Evolutionary conservation across 2,113 vertebrate species (phyloP), one percentile per base, ranked within the genome.

Genomic region (Laterallus jamaicensis): DNA sequence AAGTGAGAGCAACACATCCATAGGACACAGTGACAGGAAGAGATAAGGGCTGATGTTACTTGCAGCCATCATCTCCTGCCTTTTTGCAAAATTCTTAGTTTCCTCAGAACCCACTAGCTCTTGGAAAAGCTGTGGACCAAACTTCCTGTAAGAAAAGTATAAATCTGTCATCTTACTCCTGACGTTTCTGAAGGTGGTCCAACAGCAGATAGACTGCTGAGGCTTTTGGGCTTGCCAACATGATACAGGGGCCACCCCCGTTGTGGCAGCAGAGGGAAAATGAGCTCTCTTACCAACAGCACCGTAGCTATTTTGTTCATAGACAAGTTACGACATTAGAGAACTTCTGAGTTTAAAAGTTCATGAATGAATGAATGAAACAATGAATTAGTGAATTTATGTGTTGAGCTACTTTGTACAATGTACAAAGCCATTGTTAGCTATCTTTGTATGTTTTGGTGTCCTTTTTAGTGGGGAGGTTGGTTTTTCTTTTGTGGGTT

Each of bases 1-100:
- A 1, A 47, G 35, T 0, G 2, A 83, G 28, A 67, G 18, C 15
- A 83, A 21, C 3, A 18, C 2, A 0, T 47, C 39, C 3, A 4
- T 1, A 68, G 16, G 20, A 47, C 22, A 37, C 31, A 60, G 35
- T 5, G 9, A 40, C 3, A 35, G 9, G 39, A 62, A 70, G 11
- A 82, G 17, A 5, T 35, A 68, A 70, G 3, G 9, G 42, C 19
- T 49, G 15, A 12, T 66, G 24, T 58, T 14, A 66, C 20, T 20
- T 44, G 31, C 24, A 68, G 49, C 31, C 15, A 29, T 17, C 37
- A 39, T 19, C 11, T 67, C 39, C 31, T 59, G n/a, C 13, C 29
- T 55, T 39, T 69, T 81, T 64, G 49, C 17, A 70, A 82, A 52
- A 21, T 40, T 31, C 19, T 12, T 29, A 22, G 20, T 25, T 90